Evolutionary conservation across 2,888 invertebrate genomes (phyloP).

Genomic region (Lydus trimaculatus): DNA sequence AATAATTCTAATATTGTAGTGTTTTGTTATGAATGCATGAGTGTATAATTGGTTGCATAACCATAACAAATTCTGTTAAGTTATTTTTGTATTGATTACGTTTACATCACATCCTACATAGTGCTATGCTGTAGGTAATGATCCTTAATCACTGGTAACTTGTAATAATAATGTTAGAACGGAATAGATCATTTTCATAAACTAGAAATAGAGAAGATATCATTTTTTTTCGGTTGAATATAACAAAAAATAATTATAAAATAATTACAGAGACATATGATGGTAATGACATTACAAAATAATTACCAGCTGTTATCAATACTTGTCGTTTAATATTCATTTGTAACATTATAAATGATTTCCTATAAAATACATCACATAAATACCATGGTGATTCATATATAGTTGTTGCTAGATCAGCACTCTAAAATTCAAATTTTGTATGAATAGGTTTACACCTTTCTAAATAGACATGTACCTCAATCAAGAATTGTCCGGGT

Average conservation of each 20-base stretch:
- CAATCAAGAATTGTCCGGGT: neutral
- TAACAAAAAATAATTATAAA: neutral
- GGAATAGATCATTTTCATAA: constrained; percentile 1
- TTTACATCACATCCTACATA: too few relatives aligned
- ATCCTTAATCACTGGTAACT: neutral
- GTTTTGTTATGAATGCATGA: too few relatives aligned
- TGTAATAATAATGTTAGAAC: neutral
- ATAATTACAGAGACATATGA: neutral
- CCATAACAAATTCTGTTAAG: too few relatives aligned
- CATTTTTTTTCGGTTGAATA: too few relatives aligned
- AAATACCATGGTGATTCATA: constrained; percentile 8
- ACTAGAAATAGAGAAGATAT: neutral
- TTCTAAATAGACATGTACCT: neutral
- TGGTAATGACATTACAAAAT: neutral
- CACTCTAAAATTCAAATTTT: neutral
- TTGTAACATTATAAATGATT: neutral
- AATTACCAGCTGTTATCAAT: neutral
- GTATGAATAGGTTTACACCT: neutral
- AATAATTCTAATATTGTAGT: too few relatives aligned
- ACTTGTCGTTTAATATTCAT: neutral
- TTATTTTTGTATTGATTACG: too few relatives aligned
- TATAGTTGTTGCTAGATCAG: neutral
- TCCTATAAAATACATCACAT: neutral
- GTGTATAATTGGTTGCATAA: neutral
- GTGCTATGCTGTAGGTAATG: too few relatives aligned